These are phyloP conservation scores for Micropoecilia bifurca DNA, from an alignment of 2,797 vertebrate species.

Conservation along the genomic window DNA sequence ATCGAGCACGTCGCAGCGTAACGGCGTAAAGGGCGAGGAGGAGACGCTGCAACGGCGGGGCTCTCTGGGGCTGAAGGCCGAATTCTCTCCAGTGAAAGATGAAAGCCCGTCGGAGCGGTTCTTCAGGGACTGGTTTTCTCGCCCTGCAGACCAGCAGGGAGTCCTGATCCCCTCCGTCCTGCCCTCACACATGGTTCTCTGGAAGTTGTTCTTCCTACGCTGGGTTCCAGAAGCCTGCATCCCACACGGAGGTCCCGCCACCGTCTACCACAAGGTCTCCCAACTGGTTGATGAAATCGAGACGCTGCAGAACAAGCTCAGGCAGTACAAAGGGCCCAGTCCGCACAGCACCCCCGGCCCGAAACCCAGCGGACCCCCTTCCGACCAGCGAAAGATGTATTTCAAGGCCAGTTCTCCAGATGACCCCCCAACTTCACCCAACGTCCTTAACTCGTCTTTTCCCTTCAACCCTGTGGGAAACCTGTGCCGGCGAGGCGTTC, in stretches of 20 bases:
- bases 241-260: constrained; percentile 85
- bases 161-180: constrained; percentile 87
- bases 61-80: constrained; percentile 87
- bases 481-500: constrained; percentile 88
- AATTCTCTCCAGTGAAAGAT: constrained; percentile 76
- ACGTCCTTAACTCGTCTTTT: constrained; percentile 94
- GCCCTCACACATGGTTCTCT: constrained; percentile 88
- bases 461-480: constrained; percentile 95
- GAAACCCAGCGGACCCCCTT: constrained; percentile 60
- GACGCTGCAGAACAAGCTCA: constrained; percentile 84
- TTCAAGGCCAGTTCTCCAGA: constrained; percentile 80
- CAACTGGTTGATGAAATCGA: constrained; percentile 92
- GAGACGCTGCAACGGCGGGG: constrained; percentile 86
- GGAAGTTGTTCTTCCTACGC: constrained; percentile 96
- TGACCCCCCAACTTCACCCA: constrained; percentile 75
- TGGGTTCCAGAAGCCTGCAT: constrained; percentile 97
- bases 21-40: constrained; percentile 81
- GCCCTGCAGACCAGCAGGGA: constrained; percentile 87
- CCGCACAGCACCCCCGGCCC: constrained; percentile 56
- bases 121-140: constrained; percentile 89
- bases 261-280: constrained; percentile 89
- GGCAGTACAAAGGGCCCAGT: constrained; percentile 79
- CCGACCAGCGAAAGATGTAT: constrained; percentile 87
- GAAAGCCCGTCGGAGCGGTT: constrained; percentile 85
- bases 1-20: constrained; percentile 80